These are phyloP conservation scores for Standfussiana lucernea DNA, from an alignment of 2,888 invertebrate genomes.

Conservation along the genomic window DNA sequence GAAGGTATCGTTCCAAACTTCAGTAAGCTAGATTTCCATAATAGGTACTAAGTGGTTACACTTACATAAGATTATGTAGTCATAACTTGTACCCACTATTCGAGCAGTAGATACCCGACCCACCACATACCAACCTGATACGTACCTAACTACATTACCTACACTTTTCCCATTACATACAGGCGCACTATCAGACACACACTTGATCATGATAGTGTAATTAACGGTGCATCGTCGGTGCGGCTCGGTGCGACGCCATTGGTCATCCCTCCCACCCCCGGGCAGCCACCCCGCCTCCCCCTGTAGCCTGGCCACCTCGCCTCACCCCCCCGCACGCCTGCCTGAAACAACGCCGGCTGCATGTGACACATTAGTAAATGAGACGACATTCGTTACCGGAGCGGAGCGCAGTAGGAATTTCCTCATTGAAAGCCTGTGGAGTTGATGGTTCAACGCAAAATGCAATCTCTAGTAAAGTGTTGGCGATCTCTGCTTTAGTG, in stretches of 20 bases:
- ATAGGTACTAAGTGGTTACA: background rate
- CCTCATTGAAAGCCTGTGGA: slow-evolving; percentile 75
- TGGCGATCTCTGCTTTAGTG: slow-evolving; percentile 42
- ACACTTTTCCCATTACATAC: slow-evolving; percentile 36
- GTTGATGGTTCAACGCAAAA: slow-evolving; percentile 57
- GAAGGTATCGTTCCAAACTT: background rate
- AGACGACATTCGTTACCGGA: slow-evolving; percentile 90
- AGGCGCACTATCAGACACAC: slow-evolving; percentile 50
- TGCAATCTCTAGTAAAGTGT: slow-evolving; percentile 58
- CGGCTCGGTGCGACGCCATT: slow-evolving; percentile 81
- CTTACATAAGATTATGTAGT: background rate
- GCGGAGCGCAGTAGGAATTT: slow-evolving; percentile 84
- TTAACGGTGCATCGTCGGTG: slow-evolving; percentile 83
- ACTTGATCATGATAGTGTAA: slow-evolving; percentile 77
- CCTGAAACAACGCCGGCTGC: slow-evolving; percentile 89
- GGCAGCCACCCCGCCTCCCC: slow-evolving; percentile 56
- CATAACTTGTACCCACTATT: background rate
- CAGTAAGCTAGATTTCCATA: background rate
- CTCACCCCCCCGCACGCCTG: slow-evolving; percentile 71
- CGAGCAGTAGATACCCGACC: background rate
- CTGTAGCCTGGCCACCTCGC: slow-evolving; percentile 53
- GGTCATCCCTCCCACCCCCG: slow-evolving; percentile 79
- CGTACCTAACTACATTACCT: slow-evolving; percentile 20
- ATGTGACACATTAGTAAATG: slow-evolving; percentile 91
- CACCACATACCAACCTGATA: background rate